A percentile compares a stretch with the other conserved stretches of the same genome.
These are phyloP conservation scores for Hemicordylus capensis DNA, from an alignment of 2,113 vertebrate genomes.

Conservation along the genomic window DNA sequence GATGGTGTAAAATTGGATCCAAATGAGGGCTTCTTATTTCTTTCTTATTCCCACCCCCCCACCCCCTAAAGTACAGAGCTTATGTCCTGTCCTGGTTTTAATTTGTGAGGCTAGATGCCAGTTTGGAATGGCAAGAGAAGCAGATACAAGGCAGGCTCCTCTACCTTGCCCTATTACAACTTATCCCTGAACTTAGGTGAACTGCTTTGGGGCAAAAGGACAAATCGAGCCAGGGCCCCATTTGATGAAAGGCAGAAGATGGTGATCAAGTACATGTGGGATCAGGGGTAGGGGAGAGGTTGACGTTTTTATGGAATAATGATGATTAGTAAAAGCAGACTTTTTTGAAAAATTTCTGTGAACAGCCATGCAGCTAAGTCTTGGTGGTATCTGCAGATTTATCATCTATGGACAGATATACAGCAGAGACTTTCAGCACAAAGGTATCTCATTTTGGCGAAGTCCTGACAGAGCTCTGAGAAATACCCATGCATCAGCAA, in stretches of 20 bases:
- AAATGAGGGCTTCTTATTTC: not conserved
- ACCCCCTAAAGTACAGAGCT: not conserved
- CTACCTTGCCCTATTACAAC: constrained; percentile 47
- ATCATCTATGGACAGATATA: constrained; percentile 70
- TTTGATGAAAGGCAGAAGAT: constrained; percentile 75
- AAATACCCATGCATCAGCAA: constrained; percentile 21
- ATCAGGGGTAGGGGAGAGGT: constrained; percentile 42
- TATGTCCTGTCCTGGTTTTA: not conserved
- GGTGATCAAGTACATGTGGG: constrained; percentile 69
- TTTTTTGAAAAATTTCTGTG: constrained; percentile 40
- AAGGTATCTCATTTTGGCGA: constrained; percentile 53
- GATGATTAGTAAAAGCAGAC: constrained; percentile 65
- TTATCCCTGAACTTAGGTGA: constrained; percentile 61
- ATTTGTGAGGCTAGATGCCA: not conserved
- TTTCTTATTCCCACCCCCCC: not conserved
- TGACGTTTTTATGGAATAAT: constrained; percentile 76
- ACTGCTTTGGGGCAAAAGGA: constrained; percentile 43
- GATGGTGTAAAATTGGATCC: not conserved
- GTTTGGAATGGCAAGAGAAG: constrained; percentile 25
- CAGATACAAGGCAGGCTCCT: constrained; percentile 36
- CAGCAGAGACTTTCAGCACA: constrained; percentile 58
- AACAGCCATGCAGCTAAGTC: constrained; percentile 39
- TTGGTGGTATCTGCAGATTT: constrained; percentile 64
- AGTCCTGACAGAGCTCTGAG: constrained; percentile 24
- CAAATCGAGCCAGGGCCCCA: constrained; percentile 36